Evolutionary conservation across 2,797 vertebrate genomes (phyloP).

Genomic region (Acrocephalus scirpaceus): DNA sequence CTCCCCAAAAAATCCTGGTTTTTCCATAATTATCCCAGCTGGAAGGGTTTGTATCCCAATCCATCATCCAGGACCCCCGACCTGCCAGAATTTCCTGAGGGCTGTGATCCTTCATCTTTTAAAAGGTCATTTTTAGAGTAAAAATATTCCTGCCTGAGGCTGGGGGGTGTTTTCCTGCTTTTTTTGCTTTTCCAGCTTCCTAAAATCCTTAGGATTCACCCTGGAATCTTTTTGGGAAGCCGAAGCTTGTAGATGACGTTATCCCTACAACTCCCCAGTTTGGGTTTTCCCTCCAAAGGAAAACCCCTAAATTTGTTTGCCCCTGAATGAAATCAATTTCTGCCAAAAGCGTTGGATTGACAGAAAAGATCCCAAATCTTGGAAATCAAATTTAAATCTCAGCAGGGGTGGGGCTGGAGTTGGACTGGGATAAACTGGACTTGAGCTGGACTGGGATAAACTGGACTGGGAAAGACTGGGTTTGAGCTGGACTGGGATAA

Average conservation of each 20-base stretch:
- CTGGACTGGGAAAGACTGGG: not conserved
- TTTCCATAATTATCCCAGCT: not conserved
- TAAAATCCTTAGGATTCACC: not conserved
- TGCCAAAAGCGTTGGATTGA: accelerated
- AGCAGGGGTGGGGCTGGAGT: accelerated
- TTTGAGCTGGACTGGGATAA: not conserved
- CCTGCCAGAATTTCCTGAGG: not conserved
- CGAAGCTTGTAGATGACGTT: not conserved
- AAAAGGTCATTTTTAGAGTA: not conserved
- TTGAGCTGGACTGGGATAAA: not conserved
- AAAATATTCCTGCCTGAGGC: not conserved
- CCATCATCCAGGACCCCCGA: accelerated
- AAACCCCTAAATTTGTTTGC: not conserved
- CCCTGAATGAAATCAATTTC: not conserved
- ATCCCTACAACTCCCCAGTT: not conserved
- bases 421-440: not conserved
- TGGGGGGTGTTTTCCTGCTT: not conserved
- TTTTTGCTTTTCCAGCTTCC: not conserved
- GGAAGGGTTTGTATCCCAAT: not conserved
- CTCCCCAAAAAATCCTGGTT: accelerated
- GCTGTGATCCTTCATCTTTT: not conserved
- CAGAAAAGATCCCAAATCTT: accelerated
- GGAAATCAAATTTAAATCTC: not conserved
- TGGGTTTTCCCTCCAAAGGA: not conserved
- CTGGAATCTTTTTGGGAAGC: not conserved